Evolutionary conservation across 2,113 vertebrate genomes (phyloP), one percentile per base, ranked within the genome.

Genomic region (Dicentrarchus labrax): DNA sequence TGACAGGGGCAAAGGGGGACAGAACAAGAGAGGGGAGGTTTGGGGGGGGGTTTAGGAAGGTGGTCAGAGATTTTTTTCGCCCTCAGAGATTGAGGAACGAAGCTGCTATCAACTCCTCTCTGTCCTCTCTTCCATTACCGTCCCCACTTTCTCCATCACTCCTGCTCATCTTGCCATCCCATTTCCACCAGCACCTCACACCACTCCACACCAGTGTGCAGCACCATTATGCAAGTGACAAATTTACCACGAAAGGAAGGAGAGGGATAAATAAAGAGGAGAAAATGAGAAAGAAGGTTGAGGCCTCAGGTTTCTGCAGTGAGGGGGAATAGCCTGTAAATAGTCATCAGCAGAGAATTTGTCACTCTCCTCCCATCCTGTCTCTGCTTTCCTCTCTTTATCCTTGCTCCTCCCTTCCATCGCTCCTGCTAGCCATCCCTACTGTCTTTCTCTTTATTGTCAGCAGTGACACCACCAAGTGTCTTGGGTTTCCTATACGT

Each of bases 221-320:
- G 85, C 69, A 71, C 84, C 81, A 93, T 93, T 94, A 95, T 94
- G 92, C 94, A 95, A 83, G 87, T 91, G 88, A 93, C 88, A 91
- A 75, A 88, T 89, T 90, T 80, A 85, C 92, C 86, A 81, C 51
- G 47, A 67, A 84, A 85, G 65, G 83, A 68, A 81, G 66, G 82
- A 69, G 68, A 89, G 70, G 59, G 84, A 89, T 85, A 86, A 86
- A 90, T 90, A 87, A 88, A 90, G 75, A 86, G 78, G 76, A 82
- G 75, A 67, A 88, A 90, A 91, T 90, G 83, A 90, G 88, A 89
- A 88, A 74, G 71, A 56, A 75, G 86, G 50, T 53, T 72, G 30
- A 83, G 78, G 80, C 68, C 53, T 69, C 0, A 0, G 85, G 50
- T 77, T 86, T 88, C 82, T 68, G 81, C 21, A 4, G 72, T 79